These are phyloP conservation scores for Baryphthengus martii DNA, from an alignment of 2,113 vertebrate genomes.

Conservation along the genomic window DNA sequence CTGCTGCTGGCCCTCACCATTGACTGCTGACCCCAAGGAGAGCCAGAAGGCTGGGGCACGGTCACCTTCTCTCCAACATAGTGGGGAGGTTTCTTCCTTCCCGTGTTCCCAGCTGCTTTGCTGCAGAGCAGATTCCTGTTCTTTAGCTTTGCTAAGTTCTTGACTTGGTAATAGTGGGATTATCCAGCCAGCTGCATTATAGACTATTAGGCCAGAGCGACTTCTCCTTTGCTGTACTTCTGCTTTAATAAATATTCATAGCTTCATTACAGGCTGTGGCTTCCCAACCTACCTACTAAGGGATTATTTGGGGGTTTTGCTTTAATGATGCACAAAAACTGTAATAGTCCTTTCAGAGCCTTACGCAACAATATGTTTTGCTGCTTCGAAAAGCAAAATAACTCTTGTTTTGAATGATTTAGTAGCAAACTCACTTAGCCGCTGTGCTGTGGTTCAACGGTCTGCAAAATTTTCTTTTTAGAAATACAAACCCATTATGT, in stretches of 20 bases:
- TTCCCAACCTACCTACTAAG: not conserved
- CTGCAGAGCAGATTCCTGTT: not conserved
- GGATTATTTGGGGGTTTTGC: constrained; percentile 39
- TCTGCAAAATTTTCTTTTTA: constrained; percentile 66
- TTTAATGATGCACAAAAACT: constrained; percentile 48
- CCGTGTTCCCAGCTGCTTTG: not conserved
- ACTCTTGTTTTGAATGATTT: constrained; percentile 66
- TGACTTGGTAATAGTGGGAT: not conserved
- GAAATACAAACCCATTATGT: constrained; percentile 61
- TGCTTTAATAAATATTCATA: constrained; percentile 58
- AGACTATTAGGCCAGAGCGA: constrained; percentile 6
- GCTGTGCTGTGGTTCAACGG: constrained; percentile 39
- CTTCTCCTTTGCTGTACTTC: not conserved
- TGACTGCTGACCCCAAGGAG: not conserved
- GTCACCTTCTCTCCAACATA: rapidly evolving
- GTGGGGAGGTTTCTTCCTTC: not conserved
- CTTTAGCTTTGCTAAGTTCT: not conserved
- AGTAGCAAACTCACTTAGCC: constrained; percentile 51
- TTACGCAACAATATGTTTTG: constrained; percentile 40
- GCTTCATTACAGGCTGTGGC: constrained; percentile 1
- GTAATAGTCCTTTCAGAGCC: constrained; percentile 33
- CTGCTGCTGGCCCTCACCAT: not conserved
- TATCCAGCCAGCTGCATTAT: constrained; percentile 25
- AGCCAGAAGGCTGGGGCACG: not conserved
- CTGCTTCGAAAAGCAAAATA: constrained; percentile 47